These are phyloP conservation scores for Polyommatus iphigenia DNA, from an alignment of 2,888 invertebrate species.

Conservation along the genomic window DNA sequence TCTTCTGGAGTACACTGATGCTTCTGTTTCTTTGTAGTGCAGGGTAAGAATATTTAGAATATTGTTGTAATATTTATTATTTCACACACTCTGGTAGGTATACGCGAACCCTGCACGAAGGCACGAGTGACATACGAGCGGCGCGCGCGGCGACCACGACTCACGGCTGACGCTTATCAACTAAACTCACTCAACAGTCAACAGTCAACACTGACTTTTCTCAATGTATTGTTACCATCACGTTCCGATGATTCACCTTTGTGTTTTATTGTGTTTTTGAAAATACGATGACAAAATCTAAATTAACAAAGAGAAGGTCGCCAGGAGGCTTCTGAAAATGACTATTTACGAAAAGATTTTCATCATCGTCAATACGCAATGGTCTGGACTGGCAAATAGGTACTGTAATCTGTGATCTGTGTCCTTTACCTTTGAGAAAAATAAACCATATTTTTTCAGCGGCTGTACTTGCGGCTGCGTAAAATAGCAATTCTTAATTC, in stretches of 20 bases:
- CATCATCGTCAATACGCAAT: neutral
- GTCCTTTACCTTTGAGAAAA: too few species aligned
- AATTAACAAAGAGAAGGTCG: neutral
- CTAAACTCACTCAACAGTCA: slow-evolving; percentile 57
- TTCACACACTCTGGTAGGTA: neutral
- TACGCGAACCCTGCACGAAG: slow-evolving; percentile 33
- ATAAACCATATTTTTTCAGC: too few species aligned
- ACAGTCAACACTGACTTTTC: slow-evolving; percentile 47
- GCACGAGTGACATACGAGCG: slow-evolving; percentile 41
- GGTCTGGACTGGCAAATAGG: too few species aligned
- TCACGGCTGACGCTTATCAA: slow-evolving; percentile 68
- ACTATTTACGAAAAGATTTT: neutral
- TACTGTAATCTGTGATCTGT: too few species aligned
- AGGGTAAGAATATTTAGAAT: neutral
- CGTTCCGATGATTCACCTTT: slow-evolving; percentile 26
- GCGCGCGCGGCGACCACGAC: slow-evolving; percentile 65
- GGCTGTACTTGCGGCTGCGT: too few species aligned
- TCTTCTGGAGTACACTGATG: slow-evolving; percentile 39
- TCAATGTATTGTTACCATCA: slow-evolving; percentile 47
- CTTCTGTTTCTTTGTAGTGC: neutral
- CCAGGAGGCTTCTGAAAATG: neutral
- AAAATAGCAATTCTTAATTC: too few species aligned
- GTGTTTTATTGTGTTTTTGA: neutral
- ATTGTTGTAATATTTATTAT: slow-evolving; percentile 9
- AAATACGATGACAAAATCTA: neutral